These are phyloP conservation scores for Macrochelys suwanniensis DNA, from an alignment of 2,797 vertebrate species.

Conservation along the genomic window DNA sequence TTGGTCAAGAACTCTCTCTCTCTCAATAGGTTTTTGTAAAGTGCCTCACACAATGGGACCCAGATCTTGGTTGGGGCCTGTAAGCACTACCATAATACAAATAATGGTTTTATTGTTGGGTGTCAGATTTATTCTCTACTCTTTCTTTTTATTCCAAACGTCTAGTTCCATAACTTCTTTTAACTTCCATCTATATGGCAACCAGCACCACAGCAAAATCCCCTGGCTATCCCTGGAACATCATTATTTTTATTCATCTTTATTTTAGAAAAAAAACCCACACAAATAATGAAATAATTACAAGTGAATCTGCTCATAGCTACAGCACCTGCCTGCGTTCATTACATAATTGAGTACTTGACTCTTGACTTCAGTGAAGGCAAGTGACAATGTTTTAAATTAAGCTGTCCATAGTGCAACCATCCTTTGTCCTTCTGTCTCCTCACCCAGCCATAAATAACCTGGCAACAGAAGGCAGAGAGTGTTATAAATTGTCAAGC, in stretches of 20 bases:
- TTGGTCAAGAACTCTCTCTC: background rate
- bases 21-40: background rate
- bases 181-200: background rate
- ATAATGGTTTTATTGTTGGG: background rate
- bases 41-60: background rate
- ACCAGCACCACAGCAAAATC: background rate
- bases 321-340: conserved; percentile 37
- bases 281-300: too few species aligned
- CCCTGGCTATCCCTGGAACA: background rate
- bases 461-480: conserved; percentile 65
- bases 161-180: background rate
- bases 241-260: conserved; percentile 29
- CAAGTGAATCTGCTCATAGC: conserved; percentile 22
- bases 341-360: conserved; percentile 62
- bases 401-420: conserved; percentile 62
- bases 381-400: conserved; percentile 73
- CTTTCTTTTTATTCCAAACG: background rate
- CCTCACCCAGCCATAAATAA: conserved; percentile 73
- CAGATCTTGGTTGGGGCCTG: background rate
- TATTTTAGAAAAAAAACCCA: conserved; percentile 26
- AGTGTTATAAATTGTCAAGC: conserved; percentile 73
- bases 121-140: background rate
- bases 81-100: background rate
- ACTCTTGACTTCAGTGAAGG: conserved; percentile 48
- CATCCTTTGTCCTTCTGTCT: conserved; percentile 73